Base-by-base conservation (phyloP, 2,888 invertebrate genomes). In the Ephialtes manifestator region DNA sequence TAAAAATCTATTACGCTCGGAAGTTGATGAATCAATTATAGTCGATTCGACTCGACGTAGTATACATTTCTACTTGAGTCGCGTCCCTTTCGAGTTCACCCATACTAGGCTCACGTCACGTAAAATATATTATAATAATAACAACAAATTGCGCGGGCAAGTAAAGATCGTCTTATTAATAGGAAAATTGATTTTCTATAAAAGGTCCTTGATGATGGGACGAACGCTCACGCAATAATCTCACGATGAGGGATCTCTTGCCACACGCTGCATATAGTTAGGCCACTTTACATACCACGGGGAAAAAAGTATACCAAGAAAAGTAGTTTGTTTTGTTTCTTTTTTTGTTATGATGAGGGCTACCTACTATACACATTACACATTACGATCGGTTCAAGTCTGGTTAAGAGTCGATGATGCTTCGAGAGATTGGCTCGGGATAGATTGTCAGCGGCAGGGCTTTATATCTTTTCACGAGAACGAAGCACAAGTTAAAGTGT, bases 381-480 rank as follows among this genome's bases (percentile, higher is more conserved):
- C 18, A 63, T 63, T 60, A 63, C 51, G 39, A 75, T 63, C 18
- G 60, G 15, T 46, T 46, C 18, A 13, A 48, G 35, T 75, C 43
- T 18, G 63, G n/a, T 51, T 63, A 18, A 63, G 11, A 28, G 39
- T 74, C 67, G 48, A 67, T 20, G 67, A 70, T 65, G 71, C 39
- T 77, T 77, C 72, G 63, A 71, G 53, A 77, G 67, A 81, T 81
- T 60, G 70, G 70, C 81, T 85, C 81, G 84, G 81, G 81, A 80
- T 43, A 72, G 84, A 85, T 85, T 85, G 84, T 85, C 84, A 85
- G 81, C 70, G 63, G 81, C 74, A 35, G 78, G 72, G 48, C 15
- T 76, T 76, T 76, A 60, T 24, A 65, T 48, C 58, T 51, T 58
- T 51, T 28, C 68, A 74, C 67, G 72, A 81, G 63, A 75, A 79